Evolutionary conservation across 2,113 vertebrate genomes (phyloP).

Genomic region (Eleginops maclovinus): DNA sequence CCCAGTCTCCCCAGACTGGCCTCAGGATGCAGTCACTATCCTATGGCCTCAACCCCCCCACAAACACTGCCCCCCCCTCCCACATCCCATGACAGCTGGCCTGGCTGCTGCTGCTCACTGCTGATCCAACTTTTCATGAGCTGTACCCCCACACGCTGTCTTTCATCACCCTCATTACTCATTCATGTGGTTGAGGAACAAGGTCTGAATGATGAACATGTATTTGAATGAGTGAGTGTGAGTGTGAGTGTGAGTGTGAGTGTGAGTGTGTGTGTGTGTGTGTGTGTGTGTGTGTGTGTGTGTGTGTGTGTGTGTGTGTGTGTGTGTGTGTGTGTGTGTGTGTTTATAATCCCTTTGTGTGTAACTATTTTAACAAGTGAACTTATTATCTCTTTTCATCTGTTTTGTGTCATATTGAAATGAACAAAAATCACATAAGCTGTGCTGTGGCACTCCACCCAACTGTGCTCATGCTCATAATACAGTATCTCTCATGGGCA

Average conservation of each 20-base stretch:
- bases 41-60: constrained; percentile 57
- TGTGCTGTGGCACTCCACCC: constrained; percentile 48
- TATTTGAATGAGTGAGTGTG: constrained; percentile 28
- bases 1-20: constrained; percentile 64
- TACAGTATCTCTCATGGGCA: constrained; percentile 3
- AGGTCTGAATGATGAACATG: constrained; percentile 1
- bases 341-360: no score
- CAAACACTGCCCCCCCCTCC: constrained; percentile 30
- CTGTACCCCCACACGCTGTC: constrained; percentile 44
- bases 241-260: no score
- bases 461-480: constrained; percentile 15
- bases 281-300: no score
- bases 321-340: constrained; percentile 28
- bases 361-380: constrained; percentile 30
- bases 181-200: constrained; percentile 17
- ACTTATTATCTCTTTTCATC: constrained; percentile 20
- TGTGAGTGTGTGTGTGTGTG: constrained; percentile 21
- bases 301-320: constrained; percentile 24
- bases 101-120: constrained; percentile 76
- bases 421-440: constrained; percentile 34
- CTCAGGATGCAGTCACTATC: constrained; percentile 75
- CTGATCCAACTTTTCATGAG: constrained; percentile 59
- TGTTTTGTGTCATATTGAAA: constrained; percentile 33
- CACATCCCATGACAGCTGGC: constrained; percentile 65
- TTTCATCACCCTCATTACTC: constrained; percentile 38